These are phyloP conservation scores for Ophioderma brevispina DNA, from an alignment of 35 echinoderm and acorn worm genomes.

Conservation along the genomic window DNA sequence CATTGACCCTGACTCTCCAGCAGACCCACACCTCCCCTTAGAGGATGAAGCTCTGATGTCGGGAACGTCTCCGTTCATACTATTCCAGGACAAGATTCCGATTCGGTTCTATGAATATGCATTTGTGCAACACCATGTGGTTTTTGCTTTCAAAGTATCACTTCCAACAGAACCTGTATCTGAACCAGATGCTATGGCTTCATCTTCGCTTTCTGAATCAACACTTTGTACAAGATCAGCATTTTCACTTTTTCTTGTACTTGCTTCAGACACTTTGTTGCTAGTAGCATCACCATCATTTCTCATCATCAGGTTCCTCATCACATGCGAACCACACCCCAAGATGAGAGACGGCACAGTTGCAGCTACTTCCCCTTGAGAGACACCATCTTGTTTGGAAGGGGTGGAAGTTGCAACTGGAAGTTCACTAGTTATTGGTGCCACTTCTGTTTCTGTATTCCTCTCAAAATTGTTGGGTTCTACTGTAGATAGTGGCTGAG, in stretches of 20 bases:
- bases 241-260: no score
- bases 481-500: no score
- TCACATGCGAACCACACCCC: background rate
- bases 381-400: background rate
- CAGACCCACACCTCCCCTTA: no score
- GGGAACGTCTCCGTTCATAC: background rate
- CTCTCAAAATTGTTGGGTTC: no score
- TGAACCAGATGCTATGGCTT: background rate
- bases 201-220: background rate
- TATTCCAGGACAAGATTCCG: background rate
- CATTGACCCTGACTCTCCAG: background rate
- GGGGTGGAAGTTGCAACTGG: background rate
- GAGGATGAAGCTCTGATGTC: background rate
- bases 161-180: background rate
- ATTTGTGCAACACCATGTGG: background rate
- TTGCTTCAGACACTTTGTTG: background rate
- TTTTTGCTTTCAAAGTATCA: background rate
- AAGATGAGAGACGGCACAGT: background rate
- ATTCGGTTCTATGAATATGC: background rate
- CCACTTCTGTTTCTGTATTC: background rate
- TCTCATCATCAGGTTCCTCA: conserved; percentile 10
- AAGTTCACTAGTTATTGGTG: background rate
- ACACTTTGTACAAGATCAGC: background rate
- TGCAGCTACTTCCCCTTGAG: background rate
- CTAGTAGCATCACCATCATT: conserved; percentile 19